Base-by-base conservation (phyloP, 2,888 invertebrate species). In the Malthinus flaveolus region DNA sequence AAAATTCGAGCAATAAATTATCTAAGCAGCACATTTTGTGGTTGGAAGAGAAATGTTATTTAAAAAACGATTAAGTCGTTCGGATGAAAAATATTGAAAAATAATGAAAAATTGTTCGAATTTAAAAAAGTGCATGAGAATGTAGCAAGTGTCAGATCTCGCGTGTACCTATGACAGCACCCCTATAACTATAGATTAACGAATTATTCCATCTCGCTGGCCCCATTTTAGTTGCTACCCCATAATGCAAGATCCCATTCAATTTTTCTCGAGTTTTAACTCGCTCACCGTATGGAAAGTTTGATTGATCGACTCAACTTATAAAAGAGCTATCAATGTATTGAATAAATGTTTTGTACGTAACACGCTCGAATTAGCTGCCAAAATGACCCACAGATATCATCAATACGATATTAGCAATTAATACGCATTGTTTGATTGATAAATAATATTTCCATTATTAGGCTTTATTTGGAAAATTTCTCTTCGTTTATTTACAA, bases 191-290 rank as follows among this genome's bases (percentile, higher is more conserved):
- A 69, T 72, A 75, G 77, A 76, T 77, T 77, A 77, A 71, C 75
- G 74, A 73, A 75, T 77, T 77, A 76, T 77, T 77, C 73, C 77
- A 71, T 69, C 68, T 73, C 73, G 73, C 68, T 70, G 75, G 63
- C 66, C 70, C 73, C 70, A 72, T 74, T 72, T 73, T 71, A 73
- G 68, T 70, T 64, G 61, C 64, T 63, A 62, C 68, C 69, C 69
- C 66, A 49, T 60, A 50, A 56, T 49, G 50, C 52, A 56, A 39
- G 52, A 52, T 52, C 44, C 60, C 60, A 56, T 59, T 54, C 59
- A 49, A 49, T 59, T 59, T 49, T 59, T 59, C 59, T 11, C 59
- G 49, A 59, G 45, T 54, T 54, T 49, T 54, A 54, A 39, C 53
- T 15, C 37, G 34, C 10, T 35, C 12, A 32, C 39, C 33, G 58